Conservation (phyloP, 2,113 vertebrate species). For the Origma solitaria region DNA sequence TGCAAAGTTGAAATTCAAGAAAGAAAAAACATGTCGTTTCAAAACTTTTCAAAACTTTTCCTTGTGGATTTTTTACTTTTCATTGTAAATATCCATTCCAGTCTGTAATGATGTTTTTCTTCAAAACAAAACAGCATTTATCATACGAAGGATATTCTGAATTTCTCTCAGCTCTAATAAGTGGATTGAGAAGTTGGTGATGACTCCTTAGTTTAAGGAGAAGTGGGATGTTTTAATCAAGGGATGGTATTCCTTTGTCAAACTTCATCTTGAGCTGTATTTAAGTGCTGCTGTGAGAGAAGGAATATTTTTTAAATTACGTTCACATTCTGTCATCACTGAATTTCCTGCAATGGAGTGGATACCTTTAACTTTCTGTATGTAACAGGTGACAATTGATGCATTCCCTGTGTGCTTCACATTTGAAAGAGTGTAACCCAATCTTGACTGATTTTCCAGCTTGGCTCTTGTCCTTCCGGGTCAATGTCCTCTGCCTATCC, state of each 20-base stretch:
- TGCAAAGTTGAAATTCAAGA: background rate
- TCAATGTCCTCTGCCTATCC: background rate
- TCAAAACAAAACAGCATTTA: background rate
- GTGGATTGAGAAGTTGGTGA: background rate
- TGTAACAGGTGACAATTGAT: background rate
- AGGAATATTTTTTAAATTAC: background rate
- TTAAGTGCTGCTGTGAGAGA: background rate
- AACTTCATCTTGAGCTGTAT: background rate
- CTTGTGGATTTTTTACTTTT: background rate
- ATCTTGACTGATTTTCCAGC: accelerated
- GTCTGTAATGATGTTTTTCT: background rate
- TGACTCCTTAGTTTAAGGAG: background rate
- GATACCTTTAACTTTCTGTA: background rate
- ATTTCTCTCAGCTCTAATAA: background rate
- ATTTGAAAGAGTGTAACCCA: background rate
- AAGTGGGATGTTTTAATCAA: background rate
- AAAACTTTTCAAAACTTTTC: conserved; percentile 27
- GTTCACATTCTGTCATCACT: background rate
- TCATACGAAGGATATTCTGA: background rate
- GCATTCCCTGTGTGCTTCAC: background rate
- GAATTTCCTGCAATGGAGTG: background rate
- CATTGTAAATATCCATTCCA: background rate
- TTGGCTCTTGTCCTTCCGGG: background rate
- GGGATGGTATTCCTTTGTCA: background rate
- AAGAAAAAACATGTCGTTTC: background rate